Evolutionary conservation across 2,797 vertebrate genomes (phyloP), one percentile per base, ranked within the genome.

Genomic region (Typhlichthys subterraneus): DNA sequence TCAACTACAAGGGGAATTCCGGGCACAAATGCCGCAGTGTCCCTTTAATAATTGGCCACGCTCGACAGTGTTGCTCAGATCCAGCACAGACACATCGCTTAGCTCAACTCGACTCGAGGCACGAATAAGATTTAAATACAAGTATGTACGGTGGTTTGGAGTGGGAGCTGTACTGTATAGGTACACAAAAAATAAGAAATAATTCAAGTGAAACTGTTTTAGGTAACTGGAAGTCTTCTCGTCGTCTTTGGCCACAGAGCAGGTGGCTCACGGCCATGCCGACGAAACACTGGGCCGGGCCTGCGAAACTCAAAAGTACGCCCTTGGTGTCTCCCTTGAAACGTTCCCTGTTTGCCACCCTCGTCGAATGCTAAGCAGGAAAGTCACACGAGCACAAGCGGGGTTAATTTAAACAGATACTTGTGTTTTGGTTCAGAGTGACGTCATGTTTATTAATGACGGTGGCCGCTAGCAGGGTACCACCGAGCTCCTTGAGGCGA

Each of bases 361-460:
- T 57, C 15, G 42, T 57, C 46, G 52, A 69, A 55, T 33, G 59
- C 63, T 52, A 19, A 48, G n/a, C 15, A 67, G 10, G 17, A 53
- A 57, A 4, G 42, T 59, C 33, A 64, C 14, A n/a, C 57, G 72
- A 68, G 72, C 76, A 51, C 13, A 50, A 48, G 61, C 17, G 42
- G 63, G 71, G 70, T 55, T 31, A 42, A 62, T 62, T 59, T 2
- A 70, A 57, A 13, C 42, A 38, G 14, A 5, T 51, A 4, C 13
- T 45, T 70, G 62, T 48, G 12, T 67, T 73, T 23, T 65, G 42
- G 60, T 64, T 67, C 33, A 54, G 59, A 53, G 65, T 73, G 78
- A 70, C 63, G 58, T 67, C 67, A 59, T 66, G 69, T 75, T 81
- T 75, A 73, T 84, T 76, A 80, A 81, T 79, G 80, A 56, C 49